Base-by-base conservation (phyloP, 2,113 vertebrate genomes). In the Psettodes erumei region DNA sequence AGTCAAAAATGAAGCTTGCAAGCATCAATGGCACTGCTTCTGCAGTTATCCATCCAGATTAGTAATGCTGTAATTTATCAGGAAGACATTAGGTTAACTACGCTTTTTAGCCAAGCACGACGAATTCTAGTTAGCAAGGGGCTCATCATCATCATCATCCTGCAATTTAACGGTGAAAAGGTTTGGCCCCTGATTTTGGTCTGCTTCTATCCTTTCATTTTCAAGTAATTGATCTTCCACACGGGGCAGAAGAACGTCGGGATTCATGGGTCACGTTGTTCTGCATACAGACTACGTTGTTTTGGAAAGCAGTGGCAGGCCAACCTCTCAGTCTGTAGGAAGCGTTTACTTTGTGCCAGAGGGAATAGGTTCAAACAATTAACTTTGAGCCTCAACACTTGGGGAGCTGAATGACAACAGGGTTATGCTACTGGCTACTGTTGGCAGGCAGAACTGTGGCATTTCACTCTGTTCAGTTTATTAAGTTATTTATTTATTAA, bases 301-400 rank as follows among this genome's bases (percentile, higher is more conserved):
- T 67, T 65, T 19, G 13, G 11, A 73, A 43, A 25, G 25, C 45
- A 58, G 15, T n/a, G 1, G 27, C 42, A 28, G 28, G 42, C 62
- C 45, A 53, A 62, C 59, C 62, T 76, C 79, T 71, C 61, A 70
- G 62, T 79, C 68, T 80, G 66, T 74, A 81, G 83, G 53, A 77
- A 79, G 63, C 35, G 11, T 12, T 38, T 25, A 8, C 48, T 61
- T 53, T 33, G 38, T 48, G 60, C 74, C 73, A 61, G 23, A 50
- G 45, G 19, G 64, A 79, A 61, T 35, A 68, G 50, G 66, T 81
- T 67, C 66, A 73, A 71, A 66, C 79, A 82, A 86, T 86, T 85
- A 82, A 84, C 53, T 75, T 19, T n/a, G 69, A 81, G 59, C 53
- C 48, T 76, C 21, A 67, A 65, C 73, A 61, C 48, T 40, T 75